These are phyloP conservation scores for Lipotes vexillifer DNA, from an alignment of 2,113 vertebrate species.

Conservation along the genomic window DNA sequence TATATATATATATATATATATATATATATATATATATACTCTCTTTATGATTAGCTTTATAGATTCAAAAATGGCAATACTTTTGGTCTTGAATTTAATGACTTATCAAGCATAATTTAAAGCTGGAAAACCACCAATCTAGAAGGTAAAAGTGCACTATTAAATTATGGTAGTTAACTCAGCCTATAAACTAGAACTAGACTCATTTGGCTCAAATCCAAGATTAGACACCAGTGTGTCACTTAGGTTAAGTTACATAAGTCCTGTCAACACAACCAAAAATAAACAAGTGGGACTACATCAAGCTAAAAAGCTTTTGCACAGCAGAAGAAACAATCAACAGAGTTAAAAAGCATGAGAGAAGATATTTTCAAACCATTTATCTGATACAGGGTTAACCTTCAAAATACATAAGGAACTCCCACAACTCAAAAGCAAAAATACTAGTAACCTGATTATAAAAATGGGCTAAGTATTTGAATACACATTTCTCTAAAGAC, in stretches of 20 bases:
- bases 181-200: neutral
- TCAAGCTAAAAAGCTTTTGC: neutral
- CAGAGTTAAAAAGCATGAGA: neutral
- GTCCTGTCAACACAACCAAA: neutral
- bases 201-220: neutral
- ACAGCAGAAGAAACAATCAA: neutral
- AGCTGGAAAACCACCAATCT: neutral
- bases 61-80: neutral
- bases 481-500: neutral
- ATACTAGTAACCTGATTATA: neutral
- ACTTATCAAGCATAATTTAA: neutral
- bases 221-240: neutral
- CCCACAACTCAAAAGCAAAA: neutral
- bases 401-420: neutral
- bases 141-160: neutral
- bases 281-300: neutral
- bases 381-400: neutral
- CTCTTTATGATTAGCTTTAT: neutral
- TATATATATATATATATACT: neutral
- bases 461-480: neutral
- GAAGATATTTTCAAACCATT: neutral
- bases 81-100: neutral
- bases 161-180: neutral
- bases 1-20: neutral
- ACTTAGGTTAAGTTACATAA: neutral